Percentiles rank a stretch among this genome's conserved stretches.
These are phyloP conservation scores for Cryptomyrus ogoouensis DNA, from an alignment of 2,113 vertebrate genomes.

Conservation along the genomic window DNA sequence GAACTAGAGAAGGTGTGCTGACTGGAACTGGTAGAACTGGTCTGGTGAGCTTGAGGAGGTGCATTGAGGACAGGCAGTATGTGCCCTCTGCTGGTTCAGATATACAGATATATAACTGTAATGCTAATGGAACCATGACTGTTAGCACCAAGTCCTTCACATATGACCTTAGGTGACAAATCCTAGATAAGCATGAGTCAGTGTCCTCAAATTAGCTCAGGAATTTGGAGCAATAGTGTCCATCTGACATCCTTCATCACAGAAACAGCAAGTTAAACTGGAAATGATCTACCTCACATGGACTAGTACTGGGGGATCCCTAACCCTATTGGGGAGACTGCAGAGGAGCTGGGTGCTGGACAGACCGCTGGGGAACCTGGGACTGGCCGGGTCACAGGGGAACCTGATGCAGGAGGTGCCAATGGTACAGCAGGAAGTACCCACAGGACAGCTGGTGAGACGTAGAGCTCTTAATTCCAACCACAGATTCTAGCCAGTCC, in stretches of 20 bases:
- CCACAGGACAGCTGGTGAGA: too few species aligned
- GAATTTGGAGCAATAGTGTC: background rate
- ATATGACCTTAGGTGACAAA: background rate
- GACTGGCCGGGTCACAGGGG: too few species aligned
- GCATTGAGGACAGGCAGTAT: background rate
- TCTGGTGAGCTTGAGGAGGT: background rate
- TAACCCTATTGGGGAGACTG: too few species aligned
- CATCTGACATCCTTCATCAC: background rate
- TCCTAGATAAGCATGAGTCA: background rate
- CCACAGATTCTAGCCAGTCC: too few species aligned
- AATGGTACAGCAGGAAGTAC: too few species aligned
- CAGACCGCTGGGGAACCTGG: too few species aligned
- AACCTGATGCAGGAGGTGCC: too few species aligned
- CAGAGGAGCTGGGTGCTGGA: too few species aligned
- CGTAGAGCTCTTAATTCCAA: too few species aligned
- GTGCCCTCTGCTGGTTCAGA: background rate
- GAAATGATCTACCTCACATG: background rate
- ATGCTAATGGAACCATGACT: too few species aligned
- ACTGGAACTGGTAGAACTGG: background rate
- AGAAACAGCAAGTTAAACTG: background rate
- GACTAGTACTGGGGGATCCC: background rate
- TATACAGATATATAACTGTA: background rate
- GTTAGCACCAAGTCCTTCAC: background rate
- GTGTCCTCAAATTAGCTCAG: background rate
- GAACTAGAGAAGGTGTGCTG: too few species aligned